Evolutionary conservation across 2,888 invertebrate species (phyloP).

Genomic region (Leptogaster cylindrica): DNA sequence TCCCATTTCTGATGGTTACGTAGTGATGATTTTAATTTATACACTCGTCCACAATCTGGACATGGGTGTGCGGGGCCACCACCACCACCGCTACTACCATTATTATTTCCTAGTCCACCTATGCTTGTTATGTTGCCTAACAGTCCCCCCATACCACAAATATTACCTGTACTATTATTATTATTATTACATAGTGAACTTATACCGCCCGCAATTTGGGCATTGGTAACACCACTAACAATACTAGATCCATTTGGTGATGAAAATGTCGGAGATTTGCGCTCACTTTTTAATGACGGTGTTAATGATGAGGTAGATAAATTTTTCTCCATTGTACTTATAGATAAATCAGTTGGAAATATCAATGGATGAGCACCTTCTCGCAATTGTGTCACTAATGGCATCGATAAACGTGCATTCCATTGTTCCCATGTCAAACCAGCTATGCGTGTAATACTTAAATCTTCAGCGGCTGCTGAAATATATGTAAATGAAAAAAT

Average conservation of each 20-base stretch:
- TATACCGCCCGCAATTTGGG: conserved; percentile 4
- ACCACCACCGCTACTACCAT: conserved; percentile 56
- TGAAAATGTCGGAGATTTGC: conserved; percentile 48
- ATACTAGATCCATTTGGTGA: conserved; percentile 45
- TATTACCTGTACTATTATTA: conserved; percentile 30
- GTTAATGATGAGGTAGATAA: conserved; percentile 50
- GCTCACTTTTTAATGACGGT: conserved; percentile 51
- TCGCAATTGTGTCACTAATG: conserved; percentile 68
- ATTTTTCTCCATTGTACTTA: conserved; percentile 55
- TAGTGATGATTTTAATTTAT: conserved; percentile 84
- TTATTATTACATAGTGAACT: conserved; percentile 29
- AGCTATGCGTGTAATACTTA: conserved; percentile 74
- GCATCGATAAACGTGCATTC: conserved; percentile 77
- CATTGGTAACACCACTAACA: conserved; percentile 31
- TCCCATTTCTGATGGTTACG: conserved; percentile 87
- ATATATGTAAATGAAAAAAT: conserved; percentile 38
- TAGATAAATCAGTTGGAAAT: conserved; percentile 61
- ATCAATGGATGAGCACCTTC: conserved; percentile 63
- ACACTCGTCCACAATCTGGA: conserved; percentile 82
- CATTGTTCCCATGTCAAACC: conserved; percentile 76
- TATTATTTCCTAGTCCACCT: conserved; percentile 47
- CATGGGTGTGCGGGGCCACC: conserved; percentile 68
- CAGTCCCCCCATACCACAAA: conserved; percentile 41
- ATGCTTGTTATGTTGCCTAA: conserved; percentile 43
- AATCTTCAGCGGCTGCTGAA: conserved; percentile 68